Evolutionary conservation across 2,113 vertebrate species (phyloP), one percentile per base, ranked within the genome.

Genomic region (Pteruthius melanotis): DNA sequence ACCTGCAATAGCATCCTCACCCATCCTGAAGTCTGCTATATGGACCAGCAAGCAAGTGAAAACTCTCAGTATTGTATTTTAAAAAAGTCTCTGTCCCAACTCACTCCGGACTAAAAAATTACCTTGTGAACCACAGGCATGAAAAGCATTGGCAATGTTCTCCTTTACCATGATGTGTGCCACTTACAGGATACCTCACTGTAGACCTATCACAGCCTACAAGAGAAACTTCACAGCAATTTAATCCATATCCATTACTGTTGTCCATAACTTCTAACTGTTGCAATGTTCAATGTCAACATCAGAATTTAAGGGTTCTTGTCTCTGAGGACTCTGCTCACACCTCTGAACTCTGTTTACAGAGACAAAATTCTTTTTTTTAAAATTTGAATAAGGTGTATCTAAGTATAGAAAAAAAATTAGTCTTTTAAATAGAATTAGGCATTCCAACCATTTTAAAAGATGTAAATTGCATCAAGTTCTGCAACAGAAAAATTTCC

Each of bases 371-470:
- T 49, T 84, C 1, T 50, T 35, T 42, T 7, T 72, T 63, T 88
- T 54, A 71, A 6, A 2, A 7, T 89, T 44, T 27, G 87, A 78
- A 79, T 63, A 75, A 84, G 7, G 15, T 47, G 26, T 59, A 23
- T 74, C 16, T 9, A 59, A 54, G 11, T 30, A 64, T 56, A 49
- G 14, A 15, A 53, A 90, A 50, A 82, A 52, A 53, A 17, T 3
- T 3, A 19, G 30, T 28, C 3, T 54, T 84, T 93, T 71, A 54
- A 65, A 85, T 35, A 60, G 37, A 79, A 89, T 45, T 31, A 87
- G 47, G 31, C n/a, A 79, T 93, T 89, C 50, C 57, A 83, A 40
- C 22, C 30, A n/a, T 87, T 92, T 89, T n/a, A 78, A 49, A 52
- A 91, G 2, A 76, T 33, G 11, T 54, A 56, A 94, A 71, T 79